Percentiles rank a stretch among this genome's conserved stretches.
phyloP scores from a whole-genome alignment of 1,140 invertebrate genomes.

The Drosophila azteca region DNA sequence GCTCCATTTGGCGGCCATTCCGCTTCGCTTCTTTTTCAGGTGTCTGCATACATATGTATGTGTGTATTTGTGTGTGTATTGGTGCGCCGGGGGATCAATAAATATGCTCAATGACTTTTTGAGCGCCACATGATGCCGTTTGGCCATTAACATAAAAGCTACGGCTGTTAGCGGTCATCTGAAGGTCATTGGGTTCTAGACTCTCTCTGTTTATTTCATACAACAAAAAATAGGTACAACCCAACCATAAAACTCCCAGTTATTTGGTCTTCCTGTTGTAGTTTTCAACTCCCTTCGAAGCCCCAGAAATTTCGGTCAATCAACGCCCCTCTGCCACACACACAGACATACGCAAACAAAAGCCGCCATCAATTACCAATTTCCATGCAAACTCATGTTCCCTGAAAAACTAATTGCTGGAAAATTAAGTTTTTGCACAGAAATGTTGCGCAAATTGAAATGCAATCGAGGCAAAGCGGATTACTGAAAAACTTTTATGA shows the following conservation, averaged over 20 bases:
- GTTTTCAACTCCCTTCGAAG: no score
- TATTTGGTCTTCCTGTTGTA: no score
- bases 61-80: constrained; percentile 25
- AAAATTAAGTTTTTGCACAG: constrained; percentile 79
- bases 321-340: no score
- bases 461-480: constrained; percentile 80
- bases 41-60: constrained; percentile 21
- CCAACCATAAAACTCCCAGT: no score
- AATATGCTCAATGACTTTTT: constrained; percentile 62
- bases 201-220: no score
- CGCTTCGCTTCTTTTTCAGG: constrained; percentile 33
- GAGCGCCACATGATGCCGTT: constrained; percentile 58
- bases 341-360: no score
- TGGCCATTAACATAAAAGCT: constrained; percentile 44
- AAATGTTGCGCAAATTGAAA: constrained; percentile 80
- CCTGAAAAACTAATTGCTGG: constrained; percentile 76
- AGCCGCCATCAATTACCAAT: constrained; percentile 59
- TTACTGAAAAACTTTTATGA: constrained; percentile 82
- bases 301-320: no score
- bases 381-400: constrained; percentile 1
- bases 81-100: constrained; percentile 52
- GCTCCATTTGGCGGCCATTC: constrained; percentile 44
- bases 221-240: no score
- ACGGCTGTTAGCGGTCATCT: constrained; percentile 1
- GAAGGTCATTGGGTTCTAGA: constrained; percentile 19